Conservation (phyloP, 2,888 invertebrate genomes). For the Caenorhabditis parvicauda region DNA sequence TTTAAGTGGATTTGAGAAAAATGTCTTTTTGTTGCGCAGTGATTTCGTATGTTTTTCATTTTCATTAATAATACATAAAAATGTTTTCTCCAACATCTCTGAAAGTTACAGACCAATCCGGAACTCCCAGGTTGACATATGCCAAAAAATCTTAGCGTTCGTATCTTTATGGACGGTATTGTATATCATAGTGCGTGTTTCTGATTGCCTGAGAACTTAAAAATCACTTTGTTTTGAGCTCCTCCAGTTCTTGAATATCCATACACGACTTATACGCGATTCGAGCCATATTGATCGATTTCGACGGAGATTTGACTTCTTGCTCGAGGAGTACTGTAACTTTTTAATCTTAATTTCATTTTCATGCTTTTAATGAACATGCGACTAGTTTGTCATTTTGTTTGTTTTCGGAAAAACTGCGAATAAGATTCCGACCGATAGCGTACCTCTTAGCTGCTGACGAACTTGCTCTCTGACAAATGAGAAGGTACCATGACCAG, state of each 20-base stretch:
- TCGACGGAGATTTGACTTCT: conserved; percentile 37
- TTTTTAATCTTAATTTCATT: no score
- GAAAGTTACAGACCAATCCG: no score
- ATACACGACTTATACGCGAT: conserved; percentile 52
- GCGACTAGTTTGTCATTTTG: background rate
- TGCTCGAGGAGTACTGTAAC: conserved; percentile 51
- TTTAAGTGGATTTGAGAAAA: no score
- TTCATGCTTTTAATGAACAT: background rate
- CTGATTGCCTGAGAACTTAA: background rate
- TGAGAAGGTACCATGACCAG: conserved; percentile 58
- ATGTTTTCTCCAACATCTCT: no score
- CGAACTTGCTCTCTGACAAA: conserved; percentile 58
- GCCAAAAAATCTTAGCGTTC: no score
- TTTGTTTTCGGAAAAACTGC: no score
- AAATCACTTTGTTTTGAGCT: conserved; percentile 36
- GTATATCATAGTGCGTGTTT: no score
- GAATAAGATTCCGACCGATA: background rate
- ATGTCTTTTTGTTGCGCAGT: no score
- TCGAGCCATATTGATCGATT: conserved; percentile 55
- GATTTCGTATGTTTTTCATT: no score
- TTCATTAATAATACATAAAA: no score
- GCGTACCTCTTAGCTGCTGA: conserved; percentile 45
- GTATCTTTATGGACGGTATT: no score
- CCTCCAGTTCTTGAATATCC: conserved; percentile 48
- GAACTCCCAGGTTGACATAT: no score